Conservation (phyloP, 1,140 invertebrate genomes). For the Periplaneta americana region DNA sequence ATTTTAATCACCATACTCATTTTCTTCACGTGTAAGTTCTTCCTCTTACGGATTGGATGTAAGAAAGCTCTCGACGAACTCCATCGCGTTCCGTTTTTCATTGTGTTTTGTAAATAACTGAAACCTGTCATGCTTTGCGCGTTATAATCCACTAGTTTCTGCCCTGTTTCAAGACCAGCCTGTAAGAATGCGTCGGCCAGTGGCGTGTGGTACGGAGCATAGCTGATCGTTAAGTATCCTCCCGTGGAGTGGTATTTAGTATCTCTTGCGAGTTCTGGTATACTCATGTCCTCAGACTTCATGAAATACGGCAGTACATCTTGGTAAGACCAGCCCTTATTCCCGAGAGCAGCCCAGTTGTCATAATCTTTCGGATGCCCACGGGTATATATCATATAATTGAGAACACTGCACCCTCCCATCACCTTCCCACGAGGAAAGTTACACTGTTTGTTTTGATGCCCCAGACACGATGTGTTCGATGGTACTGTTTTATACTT, state of each 20-base stretch:
- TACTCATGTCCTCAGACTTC: slow-evolving; percentile 78
- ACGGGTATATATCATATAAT: slow-evolving; percentile 57
- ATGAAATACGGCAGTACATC: slow-evolving; percentile 83
- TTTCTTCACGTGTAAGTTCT: slow-evolving; percentile 61
- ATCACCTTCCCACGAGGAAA: slow-evolving; percentile 54
- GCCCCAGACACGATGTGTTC: slow-evolving; percentile 70
- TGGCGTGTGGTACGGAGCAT: slow-evolving; percentile 49
- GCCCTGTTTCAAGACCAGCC: slow-evolving; percentile 57
- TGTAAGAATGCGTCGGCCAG: slow-evolving; percentile 61
- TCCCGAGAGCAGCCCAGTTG: slow-evolving; percentile 69
- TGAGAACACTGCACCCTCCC: slow-evolving; percentile 50
- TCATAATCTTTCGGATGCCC: slow-evolving; percentile 72
- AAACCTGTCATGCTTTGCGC: slow-evolving; percentile 57
- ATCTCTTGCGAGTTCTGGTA: slow-evolving; percentile 68
- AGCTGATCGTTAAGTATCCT: slow-evolving; percentile 33
- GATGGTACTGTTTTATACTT: slow-evolving; percentile 65
- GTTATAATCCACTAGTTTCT: slow-evolving; percentile 68
- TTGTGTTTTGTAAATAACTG: slow-evolving; percentile 50
- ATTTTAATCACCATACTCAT: slow-evolving; percentile 61
- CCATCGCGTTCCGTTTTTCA: slow-evolving; percentile 62
- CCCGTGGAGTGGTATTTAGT: slow-evolving; percentile 27
- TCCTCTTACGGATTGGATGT: slow-evolving; percentile 52
- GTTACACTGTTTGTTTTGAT: slow-evolving; percentile 65
- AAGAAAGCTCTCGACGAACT: slow-evolving; percentile 71
- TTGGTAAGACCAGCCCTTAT: slow-evolving; percentile 78